Percentiles rank a stretch among this genome's conserved stretches.
phyloP scores from a whole-genome alignment of 2,797 vertebrate species.

The Tapera naevia region DNA sequence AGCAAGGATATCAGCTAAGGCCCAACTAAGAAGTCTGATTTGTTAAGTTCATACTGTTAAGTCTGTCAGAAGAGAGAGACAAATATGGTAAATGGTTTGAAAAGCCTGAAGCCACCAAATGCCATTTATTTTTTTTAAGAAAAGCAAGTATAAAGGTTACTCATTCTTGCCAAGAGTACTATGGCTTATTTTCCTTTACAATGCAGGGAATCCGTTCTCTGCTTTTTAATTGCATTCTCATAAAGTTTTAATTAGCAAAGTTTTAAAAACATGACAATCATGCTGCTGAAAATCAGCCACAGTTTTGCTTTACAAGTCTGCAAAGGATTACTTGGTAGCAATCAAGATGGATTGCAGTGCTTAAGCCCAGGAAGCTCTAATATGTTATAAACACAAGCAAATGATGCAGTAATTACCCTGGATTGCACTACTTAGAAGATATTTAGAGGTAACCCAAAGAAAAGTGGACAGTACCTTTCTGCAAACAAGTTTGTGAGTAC shows the following conservation, averaged over 20 bases:
- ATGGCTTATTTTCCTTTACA: background rate
- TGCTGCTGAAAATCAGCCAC: constrained; percentile 55
- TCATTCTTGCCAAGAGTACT: background rate
- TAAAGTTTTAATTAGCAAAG: constrained; percentile 69
- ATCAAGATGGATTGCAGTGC: constrained; percentile 49
- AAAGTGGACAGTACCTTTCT: background rate
- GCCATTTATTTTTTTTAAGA: background rate
- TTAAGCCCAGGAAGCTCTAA: constrained; percentile 60
- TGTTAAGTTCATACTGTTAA: background rate
- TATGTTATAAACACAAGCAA: constrained; percentile 65
- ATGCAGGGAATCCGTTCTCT: background rate
- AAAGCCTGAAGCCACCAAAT: constrained; percentile 7
- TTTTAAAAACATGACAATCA: constrained; percentile 60
- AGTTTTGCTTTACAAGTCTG: constrained; percentile 69
- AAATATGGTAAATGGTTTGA: background rate
- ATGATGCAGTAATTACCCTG: constrained; percentile 46
- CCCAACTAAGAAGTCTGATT: background rate
- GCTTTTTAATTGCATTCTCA: constrained; percentile 48
- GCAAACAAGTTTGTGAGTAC: background rate
- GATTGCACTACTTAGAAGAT: background rate
- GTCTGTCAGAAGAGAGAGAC: background rate
- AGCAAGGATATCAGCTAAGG: background rate
- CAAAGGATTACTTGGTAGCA: constrained; percentile 74
- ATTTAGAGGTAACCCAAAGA: background rate
- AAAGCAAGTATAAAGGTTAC: constrained; percentile 4